Percentiles rank a stretch among this genome's conserved stretches.
Evolutionary conservation across 1,140 invertebrate genomes (phyloP).

Genomic region (Bombus affinis): DNA sequence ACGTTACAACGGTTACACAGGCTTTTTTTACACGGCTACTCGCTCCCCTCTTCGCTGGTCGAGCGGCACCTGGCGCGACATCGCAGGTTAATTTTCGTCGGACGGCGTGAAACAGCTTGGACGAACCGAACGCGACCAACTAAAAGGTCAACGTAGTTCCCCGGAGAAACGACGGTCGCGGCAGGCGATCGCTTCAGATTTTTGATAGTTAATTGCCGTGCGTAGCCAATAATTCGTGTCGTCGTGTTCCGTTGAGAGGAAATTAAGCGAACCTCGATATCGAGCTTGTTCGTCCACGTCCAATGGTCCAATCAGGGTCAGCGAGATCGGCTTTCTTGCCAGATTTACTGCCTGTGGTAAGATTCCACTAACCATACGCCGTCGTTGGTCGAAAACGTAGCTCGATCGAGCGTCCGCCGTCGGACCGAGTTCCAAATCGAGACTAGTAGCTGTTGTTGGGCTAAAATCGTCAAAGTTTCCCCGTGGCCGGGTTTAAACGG

Average conservation of each 20-base stretch:
- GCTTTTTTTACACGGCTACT: neutral
- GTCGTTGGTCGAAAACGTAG: constrained; percentile 11
- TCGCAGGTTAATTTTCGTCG: neutral
- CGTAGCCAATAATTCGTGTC: constrained; percentile 50
- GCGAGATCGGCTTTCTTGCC: constrained; percentile 64
- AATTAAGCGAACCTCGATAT: constrained; percentile 49
- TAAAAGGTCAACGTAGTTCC: constrained; percentile 15
- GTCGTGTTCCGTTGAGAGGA: constrained; percentile 22
- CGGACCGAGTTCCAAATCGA: no score
- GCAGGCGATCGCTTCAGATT: neutral
- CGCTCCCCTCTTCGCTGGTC: neutral
- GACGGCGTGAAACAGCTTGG: neutral
- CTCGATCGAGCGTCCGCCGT: no score
- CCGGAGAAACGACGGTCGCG: neutral
- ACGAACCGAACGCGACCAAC: neutral
- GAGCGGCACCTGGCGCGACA: neutral
- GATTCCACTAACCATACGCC: constrained; percentile 61
- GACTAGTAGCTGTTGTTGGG: fast-evolving
- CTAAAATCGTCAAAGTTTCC: no score
- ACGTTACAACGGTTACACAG: constrained; percentile 6
- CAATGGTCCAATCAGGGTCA: constrained; percentile 61
- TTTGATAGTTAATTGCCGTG: constrained; percentile 19
- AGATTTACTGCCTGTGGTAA: constrained; percentile 64
- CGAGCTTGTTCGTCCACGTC: constrained; percentile 31
- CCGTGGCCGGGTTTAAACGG: no score